Evolutionary conservation across 23 tunicate genomes (phyloP), one percentile per base, ranked within the genome.

Genomic region (Botrylloides violaceus): DNA sequence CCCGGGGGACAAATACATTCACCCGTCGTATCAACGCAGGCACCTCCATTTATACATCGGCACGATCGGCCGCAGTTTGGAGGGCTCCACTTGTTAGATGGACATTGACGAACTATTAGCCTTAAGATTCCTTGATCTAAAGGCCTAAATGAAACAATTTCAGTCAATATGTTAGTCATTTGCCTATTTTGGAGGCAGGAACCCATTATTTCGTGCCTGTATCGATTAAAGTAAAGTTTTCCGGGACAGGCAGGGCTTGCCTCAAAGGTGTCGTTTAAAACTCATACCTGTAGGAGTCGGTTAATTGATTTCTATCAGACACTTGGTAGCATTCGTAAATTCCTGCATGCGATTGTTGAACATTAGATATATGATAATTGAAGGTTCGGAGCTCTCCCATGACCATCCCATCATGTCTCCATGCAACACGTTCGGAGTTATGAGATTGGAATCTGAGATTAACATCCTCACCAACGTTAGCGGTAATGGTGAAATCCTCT

Each of bases 1-100:
- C 97, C 97, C 2, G 97, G 97, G 24, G 97, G 97, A 39, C 97
- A 90, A 66, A 90, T 74, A 59, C 97, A 90, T 21, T 73, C 37
- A 60, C 97, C 97, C 9, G 85, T 83, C 3, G 33, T 57, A 30
- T 83, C 73, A 43, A 78, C 85, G 49, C 97, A 90, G 7, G 77
- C 78, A 6, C 88, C 97, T 53, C 90, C 97, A 49, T 90, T 90
- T 30, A 76, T 65, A 49, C 97, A 90, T 7, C 78, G 36, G 71
- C 92, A 84, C n/a, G 60, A 32, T 6, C 76, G 57, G 3, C 72
- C 77, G 34, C 94, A 86, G 34, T 62, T 23, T 38, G 98, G 98
- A 2, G 49, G 60, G 36, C 66, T 73, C 98, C 98, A 93, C 59
- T 72, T 93, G 26, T 34, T 66, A 2, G 32, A 28, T 5, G 88